phyloP scores from a whole-genome alignment of 2,113 vertebrate genomes.

The Piprites chloris region DNA sequence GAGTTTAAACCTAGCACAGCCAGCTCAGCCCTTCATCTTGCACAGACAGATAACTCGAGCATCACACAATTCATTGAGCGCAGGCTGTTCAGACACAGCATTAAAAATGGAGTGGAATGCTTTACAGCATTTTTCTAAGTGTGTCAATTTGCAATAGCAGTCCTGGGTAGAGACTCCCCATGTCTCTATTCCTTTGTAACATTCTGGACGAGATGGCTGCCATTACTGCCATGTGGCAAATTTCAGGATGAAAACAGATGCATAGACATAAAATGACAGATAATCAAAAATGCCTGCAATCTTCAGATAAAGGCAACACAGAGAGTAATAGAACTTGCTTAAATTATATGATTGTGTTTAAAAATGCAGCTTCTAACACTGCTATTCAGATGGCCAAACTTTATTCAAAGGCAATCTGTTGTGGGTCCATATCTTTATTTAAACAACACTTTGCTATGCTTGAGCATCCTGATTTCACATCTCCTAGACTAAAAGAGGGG shows the following conservation, averaged over 20 bases:
- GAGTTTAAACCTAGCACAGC: background rate
- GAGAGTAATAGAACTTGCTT: background rate
- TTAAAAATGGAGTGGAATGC: background rate
- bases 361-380: background rate
- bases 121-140: background rate
- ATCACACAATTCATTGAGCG: background rate
- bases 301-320: constrained; percentile 12
- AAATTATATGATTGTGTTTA: background rate
- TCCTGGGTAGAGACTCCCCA: background rate
- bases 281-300: constrained; percentile 3
- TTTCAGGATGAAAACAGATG: constrained; percentile 6
- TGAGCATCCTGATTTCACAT: background rate
- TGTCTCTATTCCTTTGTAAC: background rate
- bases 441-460: background rate
- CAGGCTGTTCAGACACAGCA: background rate
- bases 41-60: background rate
- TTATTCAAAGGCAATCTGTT: background rate
- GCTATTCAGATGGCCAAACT: background rate
- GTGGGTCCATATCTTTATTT: background rate
- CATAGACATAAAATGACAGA: constrained; percentile 16
- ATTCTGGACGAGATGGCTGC: background rate
- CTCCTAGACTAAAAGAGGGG: background rate
- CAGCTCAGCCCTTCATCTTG: background rate
- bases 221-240: background rate
- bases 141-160: background rate